These are phyloP conservation scores for Calameuta filiformis DNA, from an alignment of 2,888 invertebrate species.

Conservation along the genomic window DNA sequence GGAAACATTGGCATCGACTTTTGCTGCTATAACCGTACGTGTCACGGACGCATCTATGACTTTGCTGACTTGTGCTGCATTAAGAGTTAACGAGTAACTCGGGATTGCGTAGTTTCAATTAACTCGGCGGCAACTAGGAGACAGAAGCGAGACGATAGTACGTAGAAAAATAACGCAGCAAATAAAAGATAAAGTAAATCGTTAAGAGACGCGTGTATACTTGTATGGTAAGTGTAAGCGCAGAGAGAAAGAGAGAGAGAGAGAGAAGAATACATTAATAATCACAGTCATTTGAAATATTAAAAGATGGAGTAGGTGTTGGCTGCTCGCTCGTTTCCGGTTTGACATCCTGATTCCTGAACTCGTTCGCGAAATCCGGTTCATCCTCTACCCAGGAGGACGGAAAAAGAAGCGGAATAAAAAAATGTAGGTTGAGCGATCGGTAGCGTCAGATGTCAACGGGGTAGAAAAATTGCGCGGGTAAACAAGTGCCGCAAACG, in stretches of 20 bases:
- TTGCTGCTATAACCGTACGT: constrained; percentile 30
- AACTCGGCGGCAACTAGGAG: neutral
- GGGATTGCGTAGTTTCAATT: neutral
- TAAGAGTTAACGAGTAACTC: neutral
- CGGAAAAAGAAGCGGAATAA: neutral
- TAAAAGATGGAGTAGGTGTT: constrained; percentile 15
- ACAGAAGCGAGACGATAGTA: constrained; percentile 4
- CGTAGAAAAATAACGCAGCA: neutral
- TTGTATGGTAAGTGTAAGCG: constrained; percentile 17
- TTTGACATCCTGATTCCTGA: constrained; percentile 43
- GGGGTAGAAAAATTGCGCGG: neutral
- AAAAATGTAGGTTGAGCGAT: neutral
- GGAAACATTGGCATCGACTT: constrained; percentile 45
- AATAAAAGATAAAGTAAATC: constrained; percentile 14
- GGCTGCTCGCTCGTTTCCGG: constrained; percentile 47
- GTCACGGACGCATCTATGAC: constrained; percentile 30
- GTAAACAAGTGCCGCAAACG: constrained; percentile 2
- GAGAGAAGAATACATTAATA: neutral
- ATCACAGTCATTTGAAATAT: constrained; percentile 22
- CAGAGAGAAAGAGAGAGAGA: neutral
- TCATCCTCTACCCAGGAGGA: constrained; percentile 13
- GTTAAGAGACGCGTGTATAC: constrained; percentile 21
- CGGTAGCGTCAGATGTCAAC: neutral
- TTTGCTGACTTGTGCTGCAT: constrained; percentile 8
- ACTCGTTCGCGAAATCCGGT: constrained; percentile 42